Evolutionary conservation across 64 coral and sea anemone species (phyloP).

Genomic region (Hydrozoanthus tunicans): DNA sequence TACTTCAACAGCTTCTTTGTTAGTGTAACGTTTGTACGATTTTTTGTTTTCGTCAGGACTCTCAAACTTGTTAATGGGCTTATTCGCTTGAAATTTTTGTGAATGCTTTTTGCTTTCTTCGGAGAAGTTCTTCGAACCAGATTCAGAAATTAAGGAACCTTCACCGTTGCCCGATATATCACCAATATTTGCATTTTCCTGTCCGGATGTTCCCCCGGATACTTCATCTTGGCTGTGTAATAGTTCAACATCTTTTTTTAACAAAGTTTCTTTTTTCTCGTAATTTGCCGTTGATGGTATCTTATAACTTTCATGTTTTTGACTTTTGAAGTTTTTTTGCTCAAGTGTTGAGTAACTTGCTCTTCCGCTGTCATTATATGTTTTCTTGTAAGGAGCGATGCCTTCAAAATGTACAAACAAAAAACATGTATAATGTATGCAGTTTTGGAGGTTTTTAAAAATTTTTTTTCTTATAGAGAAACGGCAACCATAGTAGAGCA

Average conservation of each 20-base stretch:
- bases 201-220: neutral
- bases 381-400: neutral
- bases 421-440: neutral
- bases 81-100: neutral
- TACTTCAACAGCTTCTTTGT: neutral
- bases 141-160: neutral
- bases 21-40: neutral
- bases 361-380: neutral
- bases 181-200: neutral
- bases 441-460: neutral
- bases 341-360: neutral
- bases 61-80: neutral
- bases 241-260: neutral
- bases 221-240: neutral
- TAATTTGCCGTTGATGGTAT: neutral
- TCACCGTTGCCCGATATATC: slow-evolving; percentile 17
- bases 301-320: neutral
- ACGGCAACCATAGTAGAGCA: too few species aligned
- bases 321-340: neutral
- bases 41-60: neutral
- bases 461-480: too few species aligned
- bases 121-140: neutral
- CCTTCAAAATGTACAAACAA: neutral
- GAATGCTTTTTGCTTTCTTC: neutral
- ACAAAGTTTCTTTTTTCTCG: neutral